Conservation (phyloP, 2,888 invertebrate species). For the Druceiella hillmani region DNA sequence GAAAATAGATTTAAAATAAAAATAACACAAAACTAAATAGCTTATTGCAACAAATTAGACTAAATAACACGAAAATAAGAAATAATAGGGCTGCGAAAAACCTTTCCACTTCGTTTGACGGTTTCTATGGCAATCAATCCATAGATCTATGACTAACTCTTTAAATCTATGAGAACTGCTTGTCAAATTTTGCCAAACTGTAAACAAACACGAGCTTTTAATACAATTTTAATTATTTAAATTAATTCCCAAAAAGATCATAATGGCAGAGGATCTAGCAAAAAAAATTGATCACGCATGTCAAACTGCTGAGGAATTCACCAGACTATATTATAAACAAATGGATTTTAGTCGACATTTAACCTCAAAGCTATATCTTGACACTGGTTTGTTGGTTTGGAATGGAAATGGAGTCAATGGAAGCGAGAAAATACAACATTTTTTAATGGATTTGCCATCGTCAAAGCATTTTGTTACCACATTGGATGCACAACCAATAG, state of each 20-base stretch:
- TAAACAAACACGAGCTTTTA: too few relatives aligned
- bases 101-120: too few relatives aligned
- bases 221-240: slow-evolving; percentile 16
- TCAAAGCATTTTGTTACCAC: slow-evolving; percentile 73
- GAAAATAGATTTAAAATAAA: too few relatives aligned
- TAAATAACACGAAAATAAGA: too few relatives aligned
- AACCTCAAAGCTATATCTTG: slow-evolving; percentile 76
- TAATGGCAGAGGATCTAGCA: slow-evolving; percentile 51
- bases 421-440: slow-evolving; percentile 78
- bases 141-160: too few relatives aligned
- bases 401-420: slow-evolving; percentile 85
- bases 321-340: slow-evolving; percentile 83
- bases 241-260: slow-evolving; percentile 9
- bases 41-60: too few relatives aligned
- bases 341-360: slow-evolving; percentile 82
- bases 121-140: too few relatives aligned
- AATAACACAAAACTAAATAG: too few relatives aligned
- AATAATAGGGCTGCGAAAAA: too few relatives aligned
- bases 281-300: slow-evolving; percentile 74
- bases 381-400: slow-evolving; percentile 83
- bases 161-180: too few relatives aligned
- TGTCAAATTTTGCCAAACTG: too few relatives aligned
- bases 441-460: slow-evolving; percentile 75
- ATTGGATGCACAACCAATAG: slow-evolving; percentile 83
- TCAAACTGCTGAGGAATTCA: slow-evolving; percentile 83